Conservation (phyloP, 2,113 vertebrate species). For the Pseudolaguvia tuberculata region DNA sequence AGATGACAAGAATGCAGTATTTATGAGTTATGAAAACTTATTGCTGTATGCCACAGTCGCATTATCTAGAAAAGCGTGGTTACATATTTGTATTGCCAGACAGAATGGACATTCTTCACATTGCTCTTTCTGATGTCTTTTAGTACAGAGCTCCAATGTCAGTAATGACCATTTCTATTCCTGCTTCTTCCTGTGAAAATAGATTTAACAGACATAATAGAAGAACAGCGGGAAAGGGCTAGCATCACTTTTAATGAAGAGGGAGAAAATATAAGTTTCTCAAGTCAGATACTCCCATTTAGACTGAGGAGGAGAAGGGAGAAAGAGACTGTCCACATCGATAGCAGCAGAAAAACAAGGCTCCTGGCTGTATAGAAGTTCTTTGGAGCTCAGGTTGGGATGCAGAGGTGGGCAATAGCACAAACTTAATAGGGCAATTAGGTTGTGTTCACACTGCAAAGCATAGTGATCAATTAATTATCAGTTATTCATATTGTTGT, state of each 20-base stretch:
- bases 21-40: background rate
- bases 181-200: conserved; percentile 49
- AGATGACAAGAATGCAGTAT: background rate
- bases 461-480: no score
- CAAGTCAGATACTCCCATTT: conserved; percentile 39
- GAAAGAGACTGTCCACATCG: conserved; percentile 5
- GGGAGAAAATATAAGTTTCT: conserved; percentile 46
- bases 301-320: conserved; percentile 18
- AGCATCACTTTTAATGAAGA: conserved; percentile 41
- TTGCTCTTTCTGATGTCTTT: conserved; percentile 42
- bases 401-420: conserved; percentile 41
- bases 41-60: conserved; percentile 14
- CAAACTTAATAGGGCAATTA: conserved; percentile 28
- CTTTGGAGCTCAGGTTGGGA: conserved; percentile 33
- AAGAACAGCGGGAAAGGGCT: conserved; percentile 39
- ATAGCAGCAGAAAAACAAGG: conserved; percentile 28
- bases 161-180: conserved; percentile 51
- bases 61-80: conserved; percentile 5
- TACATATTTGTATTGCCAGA: conserved; percentile 18
- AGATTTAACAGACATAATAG: conserved; percentile 62
- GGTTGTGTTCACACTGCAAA: no score
- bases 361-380: conserved; percentile 20
- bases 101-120: conserved; percentile 38
- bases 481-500: no score
- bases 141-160: conserved; percentile 46